phyloP scores from a whole-genome alignment of 1,140 invertebrate species.

The Hesperophylax magnus region DNA sequence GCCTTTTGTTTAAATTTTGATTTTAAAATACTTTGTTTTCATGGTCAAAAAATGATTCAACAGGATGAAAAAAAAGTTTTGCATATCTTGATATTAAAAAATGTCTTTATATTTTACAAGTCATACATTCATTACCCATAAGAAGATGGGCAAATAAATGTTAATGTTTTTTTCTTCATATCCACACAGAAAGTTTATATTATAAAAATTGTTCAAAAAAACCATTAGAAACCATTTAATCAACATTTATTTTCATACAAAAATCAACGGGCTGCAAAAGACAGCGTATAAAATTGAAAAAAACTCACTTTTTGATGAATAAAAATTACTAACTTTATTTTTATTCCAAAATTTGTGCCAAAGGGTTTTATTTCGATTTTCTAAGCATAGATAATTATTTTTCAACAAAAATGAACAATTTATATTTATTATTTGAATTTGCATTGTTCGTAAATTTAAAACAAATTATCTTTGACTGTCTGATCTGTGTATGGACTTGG shows the following conservation, averaged over 20 bases:
- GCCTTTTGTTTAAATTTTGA: too few relatives aligned
- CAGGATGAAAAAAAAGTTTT: not conserved
- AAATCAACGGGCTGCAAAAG: not conserved
- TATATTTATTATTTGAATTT: too few relatives aligned
- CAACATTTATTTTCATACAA: not conserved
- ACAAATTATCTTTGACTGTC: too few relatives aligned
- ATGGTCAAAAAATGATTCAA: not conserved
- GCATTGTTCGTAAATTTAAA: too few relatives aligned
- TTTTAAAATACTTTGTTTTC: too few relatives aligned
- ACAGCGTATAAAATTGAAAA: constrained; percentile 16
- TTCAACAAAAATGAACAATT: too few relatives aligned
- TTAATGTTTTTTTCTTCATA: not conserved
- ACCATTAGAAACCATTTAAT: not conserved
- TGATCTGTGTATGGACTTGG: too few relatives aligned
- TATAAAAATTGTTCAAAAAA: not conserved
- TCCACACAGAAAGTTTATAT: not conserved
- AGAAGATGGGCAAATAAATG: not conserved
- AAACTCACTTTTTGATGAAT: not conserved
- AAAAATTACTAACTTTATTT: not conserved
- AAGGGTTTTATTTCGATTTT: not conserved
- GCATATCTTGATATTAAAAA: not conserved
- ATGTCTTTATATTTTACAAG: not conserved
- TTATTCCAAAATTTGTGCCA: not conserved
- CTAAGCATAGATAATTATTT: too few relatives aligned
- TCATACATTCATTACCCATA: not conserved